These are phyloP conservation scores for Stegana nigrithorax DNA, from an alignment of 2,888 invertebrate genomes.

Conservation along the genomic window DNA sequence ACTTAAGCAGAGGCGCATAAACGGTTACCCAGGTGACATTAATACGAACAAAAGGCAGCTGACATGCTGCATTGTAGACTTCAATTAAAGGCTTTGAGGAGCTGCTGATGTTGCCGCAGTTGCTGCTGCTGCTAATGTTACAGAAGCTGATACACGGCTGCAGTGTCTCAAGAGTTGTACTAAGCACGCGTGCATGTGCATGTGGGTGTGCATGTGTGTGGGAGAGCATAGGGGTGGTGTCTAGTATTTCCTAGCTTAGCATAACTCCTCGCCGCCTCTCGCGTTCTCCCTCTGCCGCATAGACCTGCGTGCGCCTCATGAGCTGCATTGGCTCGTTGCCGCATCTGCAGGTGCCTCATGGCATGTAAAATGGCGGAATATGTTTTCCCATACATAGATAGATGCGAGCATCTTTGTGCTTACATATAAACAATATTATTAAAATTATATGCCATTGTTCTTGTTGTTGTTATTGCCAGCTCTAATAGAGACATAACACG, in stretches of 20 bases:
- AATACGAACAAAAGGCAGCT: conserved; percentile 4
- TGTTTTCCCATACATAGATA: neutral
- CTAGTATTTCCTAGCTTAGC: too few species aligned
- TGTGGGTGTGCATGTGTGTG: neutral
- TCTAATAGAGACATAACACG: too few species aligned
- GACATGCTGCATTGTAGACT: neutral
- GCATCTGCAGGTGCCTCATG: conserved; percentile 10
- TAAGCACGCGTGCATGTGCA: neutral
- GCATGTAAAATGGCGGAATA: conserved; percentile 1
- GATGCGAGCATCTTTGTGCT: too few species aligned
- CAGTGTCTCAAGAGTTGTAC: neutral
- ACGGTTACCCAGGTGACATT: conserved; percentile 2
- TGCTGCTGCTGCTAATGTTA: too few species aligned
- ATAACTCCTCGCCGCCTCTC: neutral
- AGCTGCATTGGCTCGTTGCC: too few species aligned
- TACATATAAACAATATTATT: too few species aligned
- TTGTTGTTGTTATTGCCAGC: too few species aligned
- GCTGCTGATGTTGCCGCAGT: too few species aligned
- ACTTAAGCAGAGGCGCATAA: neutral
- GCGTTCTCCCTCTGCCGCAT: too few species aligned
- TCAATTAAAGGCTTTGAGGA: neutral
- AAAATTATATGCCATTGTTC: too few species aligned
- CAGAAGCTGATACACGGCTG: neutral
- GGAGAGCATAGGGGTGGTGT: too few species aligned
- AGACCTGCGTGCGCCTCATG: too few species aligned